A percentile compares a stretch with the other conserved stretches of the same genome.
phyloP scores from a whole-genome alignment of 2,888 invertebrate genomes.

The Pandemis heparana region DNA sequence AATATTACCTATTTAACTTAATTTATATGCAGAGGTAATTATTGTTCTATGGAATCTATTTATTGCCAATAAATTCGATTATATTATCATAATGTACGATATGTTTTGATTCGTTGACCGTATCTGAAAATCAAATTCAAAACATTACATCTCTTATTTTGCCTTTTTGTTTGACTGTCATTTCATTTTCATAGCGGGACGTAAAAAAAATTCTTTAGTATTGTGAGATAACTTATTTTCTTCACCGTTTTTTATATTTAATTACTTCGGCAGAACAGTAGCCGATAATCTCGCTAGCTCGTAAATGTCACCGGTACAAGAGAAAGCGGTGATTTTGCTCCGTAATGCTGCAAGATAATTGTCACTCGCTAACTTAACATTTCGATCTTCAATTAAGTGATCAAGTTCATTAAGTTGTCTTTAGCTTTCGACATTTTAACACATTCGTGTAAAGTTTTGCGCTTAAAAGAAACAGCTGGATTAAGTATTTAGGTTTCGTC shows the following conservation, averaged over 20 bases:
- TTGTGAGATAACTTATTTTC: not conserved
- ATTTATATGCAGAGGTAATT: no score
- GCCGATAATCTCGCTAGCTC: not conserved
- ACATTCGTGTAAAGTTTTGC: not conserved
- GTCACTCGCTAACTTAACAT: constrained; percentile 53
- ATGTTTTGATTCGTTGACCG: no score
- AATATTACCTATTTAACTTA: no score
- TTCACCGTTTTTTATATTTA: not conserved
- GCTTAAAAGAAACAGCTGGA: not conserved
- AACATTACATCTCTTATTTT: no score
- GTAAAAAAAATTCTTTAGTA: not conserved
- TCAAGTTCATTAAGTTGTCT: constrained; percentile 9
- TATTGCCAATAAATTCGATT: no score
- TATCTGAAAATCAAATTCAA: no score
- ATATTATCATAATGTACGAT: no score
- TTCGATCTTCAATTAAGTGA: constrained; percentile 21
- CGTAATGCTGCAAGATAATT: constrained; percentile 53
- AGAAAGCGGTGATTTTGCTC: constrained; percentile 50
- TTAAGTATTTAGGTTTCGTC: not conserved
- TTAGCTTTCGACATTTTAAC: not conserved
- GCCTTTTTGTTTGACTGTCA: no score
- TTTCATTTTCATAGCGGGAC: no score
- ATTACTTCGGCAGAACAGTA: constrained; percentile 6
- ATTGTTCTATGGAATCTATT: no score
- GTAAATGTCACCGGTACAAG: constrained; percentile 41